Evolutionary conservation across 2,797 vertebrate species (phyloP), one percentile per base, ranked within the genome.

Genomic region (Propithecus perrieri): DNA sequence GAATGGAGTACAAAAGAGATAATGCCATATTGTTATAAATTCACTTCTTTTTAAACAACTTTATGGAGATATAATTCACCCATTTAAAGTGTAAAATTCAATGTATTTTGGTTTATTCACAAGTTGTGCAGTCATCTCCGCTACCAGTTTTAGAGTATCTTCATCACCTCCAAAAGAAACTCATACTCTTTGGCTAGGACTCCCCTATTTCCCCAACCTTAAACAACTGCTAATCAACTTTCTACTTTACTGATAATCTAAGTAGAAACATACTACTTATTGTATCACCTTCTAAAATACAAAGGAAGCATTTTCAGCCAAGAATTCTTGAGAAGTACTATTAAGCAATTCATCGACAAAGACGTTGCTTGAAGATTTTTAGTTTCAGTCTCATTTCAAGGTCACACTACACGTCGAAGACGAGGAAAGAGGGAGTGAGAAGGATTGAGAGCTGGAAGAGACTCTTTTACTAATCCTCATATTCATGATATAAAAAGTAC

Each of bases 251-350:
- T 55, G 55, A 22, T 24, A 9, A 55, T 55, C 55, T 55, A 55
- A 55, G 55, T 9, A 72, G 79, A 98, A 97, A 96, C 7, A 67
- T 10, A 12, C 35, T 96, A 85, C 55, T 97, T 93, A 94, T 28
- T 46, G 9, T 12, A 65, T 50, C 4, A 12, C 15, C 50, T 90
- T 55, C 67, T 85, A 69, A 81, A 79, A 75, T 18, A 80, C 30
- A 69, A 65, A 69, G 35, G 38, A 48, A 87, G 13, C 17, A 38
- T 88, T 74, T 67, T 12, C 30, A 50, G 10, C n/a, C 18, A 43
- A 30, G 22, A 65, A 57, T 48, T 74, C 35, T 41, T 5, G 48
- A 67, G 48, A 94, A 63, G 17, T 35, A 18, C 24, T 41, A 41
- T 4, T 48, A 78, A 91, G 26, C 9, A 80, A 74, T 53, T 59